Base-by-base conservation (phyloP, 2,888 invertebrate species). In the Malthinus seriepunctatus region DNA sequence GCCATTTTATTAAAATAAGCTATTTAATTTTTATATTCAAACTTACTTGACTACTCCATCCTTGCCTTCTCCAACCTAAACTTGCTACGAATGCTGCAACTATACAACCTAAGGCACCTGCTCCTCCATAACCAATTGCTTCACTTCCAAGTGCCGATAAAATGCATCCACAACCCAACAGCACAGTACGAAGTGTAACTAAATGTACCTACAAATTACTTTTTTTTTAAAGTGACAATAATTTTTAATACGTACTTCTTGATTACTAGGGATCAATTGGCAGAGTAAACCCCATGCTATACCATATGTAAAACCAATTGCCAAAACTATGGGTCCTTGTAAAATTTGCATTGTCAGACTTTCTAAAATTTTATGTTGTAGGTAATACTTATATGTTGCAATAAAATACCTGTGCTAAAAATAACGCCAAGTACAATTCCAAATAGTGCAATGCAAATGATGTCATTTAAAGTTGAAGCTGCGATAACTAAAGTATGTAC, bases 401-500 rank as follows among this genome's bases (percentile, higher is more conserved):
- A 6, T 6, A 3, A 39, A 1, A 8, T 77, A 86, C 87, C 85
- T 66, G 82, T 80, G 46, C 84, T 81, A 69, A 89, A 88, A 46
- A 88, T 83, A 42, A 87, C 79, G 14, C 88, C 85, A 48, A 88
- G 79, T 49, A 85, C 76, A 33, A 91, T 83, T 12, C 88, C 86
- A 74, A 90, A 92, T 2, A 86, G 78, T 54, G 89, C 88, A 63
- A 91, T 88, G 49, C 90, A 87, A 51, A 89, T 81, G 48, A 92
- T 88, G 76, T 90, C 89, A 72, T 92, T 91, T 57, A 91, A 81
- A 60, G 88, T 87, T 38, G 87, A 82, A 0, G 88, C 86, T 6
- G 88, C 87, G 60, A 87, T 85, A 3, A 91, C 85, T 48, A 92
- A 78, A 0, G 90, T 89, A 37, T 90, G 87, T 32, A 93, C 86